These are phyloP conservation scores for Ectemnius continuus DNA, from an alignment of 2,888 invertebrate species.

Conservation along the genomic window DNA sequence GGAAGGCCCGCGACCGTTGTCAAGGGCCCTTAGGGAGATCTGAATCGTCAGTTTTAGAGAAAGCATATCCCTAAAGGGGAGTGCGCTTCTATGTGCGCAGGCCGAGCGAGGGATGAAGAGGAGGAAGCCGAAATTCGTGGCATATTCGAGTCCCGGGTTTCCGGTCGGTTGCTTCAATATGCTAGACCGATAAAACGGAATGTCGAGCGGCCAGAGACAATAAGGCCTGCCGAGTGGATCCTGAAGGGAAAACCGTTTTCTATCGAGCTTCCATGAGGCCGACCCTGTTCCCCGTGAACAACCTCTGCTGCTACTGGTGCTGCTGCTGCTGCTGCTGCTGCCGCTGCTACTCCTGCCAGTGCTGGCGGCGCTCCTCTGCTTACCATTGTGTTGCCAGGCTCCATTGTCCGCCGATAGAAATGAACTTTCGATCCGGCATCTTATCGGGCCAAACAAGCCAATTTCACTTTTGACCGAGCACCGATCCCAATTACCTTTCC, in stretches of 20 bases:
- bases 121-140: constrained; percentile 46
- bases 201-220: constrained; percentile 53
- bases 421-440: constrained; percentile 5
- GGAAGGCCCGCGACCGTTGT: constrained; percentile 21
- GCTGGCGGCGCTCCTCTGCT: not conserved
- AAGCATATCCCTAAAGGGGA: constrained; percentile 11
- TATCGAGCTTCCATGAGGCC: constrained; percentile 9
- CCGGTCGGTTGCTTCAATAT: constrained; percentile 53
- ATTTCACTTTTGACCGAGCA: constrained; percentile 4
- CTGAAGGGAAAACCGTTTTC: constrained; percentile 19
- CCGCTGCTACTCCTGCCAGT: not conserved
- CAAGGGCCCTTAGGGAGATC: constrained; percentile 35
- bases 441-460: constrained; percentile 10
- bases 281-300: not conserved
- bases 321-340: too few species aligned
- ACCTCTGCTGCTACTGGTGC: too few species aligned
- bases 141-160: constrained; percentile 54
- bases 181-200: constrained; percentile 55
- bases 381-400: constrained; percentile 3
- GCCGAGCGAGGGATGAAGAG: constrained; percentile 9
- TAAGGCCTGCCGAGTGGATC: constrained; percentile 53
- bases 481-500: constrained; percentile 4
- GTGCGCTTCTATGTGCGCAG: too few species aligned
- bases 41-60: constrained; percentile 47
- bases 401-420: constrained; percentile 15